Base-by-base conservation (phyloP, 1,140 invertebrate genomes). In the Zaprionus taronus region DNA sequence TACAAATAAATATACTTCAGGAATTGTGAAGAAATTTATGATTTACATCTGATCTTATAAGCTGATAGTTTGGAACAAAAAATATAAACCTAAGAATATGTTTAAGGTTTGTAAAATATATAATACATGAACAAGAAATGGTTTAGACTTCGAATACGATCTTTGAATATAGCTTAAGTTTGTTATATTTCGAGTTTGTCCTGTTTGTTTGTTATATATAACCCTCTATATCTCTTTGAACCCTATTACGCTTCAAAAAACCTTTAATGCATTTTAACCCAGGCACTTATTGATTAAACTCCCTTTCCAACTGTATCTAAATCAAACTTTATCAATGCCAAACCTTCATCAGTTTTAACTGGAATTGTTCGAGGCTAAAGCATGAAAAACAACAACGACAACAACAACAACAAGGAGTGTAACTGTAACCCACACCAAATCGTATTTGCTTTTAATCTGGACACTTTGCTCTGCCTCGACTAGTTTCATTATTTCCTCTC, bases 401-500 rank as follows among this genome's bases (percentile, higher is more conserved):
- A 26, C 24, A 26, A 26, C 1, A 55, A 56, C 26, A 26, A 41
- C 20, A 38, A 55, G 20, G 15, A 24, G 22, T 24, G 0, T n/a
- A 61, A 24, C 36, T 56, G 31, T n/a, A 61, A 34, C 36, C 38
- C 49, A 44, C 14, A 57, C n/a, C 36, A 22, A 55, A 53, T 24
- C 22, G 28, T 62, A 70, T 57, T 71, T 75, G 51, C 53, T 58
- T 64, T 71, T 70, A 26, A 69, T 74, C 26, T 55, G 34, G 31
- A 34, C 17, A 56, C 34, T 53, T 22, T 72, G 69, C 62, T 22
- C 20, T 31, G 17, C 2, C n/a, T 26, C 6, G 56, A 55, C 44
- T 67, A 55, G 26, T 55, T 60, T 76, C 44, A 72, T 65, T 72
- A 55, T 76, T 72, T 65, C n/a, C 36, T 36, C 24, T 58, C 26